These are phyloP conservation scores for Pectinophora gossypiella DNA, from an alignment of 1,140 invertebrate genomes.

Conservation along the genomic window DNA sequence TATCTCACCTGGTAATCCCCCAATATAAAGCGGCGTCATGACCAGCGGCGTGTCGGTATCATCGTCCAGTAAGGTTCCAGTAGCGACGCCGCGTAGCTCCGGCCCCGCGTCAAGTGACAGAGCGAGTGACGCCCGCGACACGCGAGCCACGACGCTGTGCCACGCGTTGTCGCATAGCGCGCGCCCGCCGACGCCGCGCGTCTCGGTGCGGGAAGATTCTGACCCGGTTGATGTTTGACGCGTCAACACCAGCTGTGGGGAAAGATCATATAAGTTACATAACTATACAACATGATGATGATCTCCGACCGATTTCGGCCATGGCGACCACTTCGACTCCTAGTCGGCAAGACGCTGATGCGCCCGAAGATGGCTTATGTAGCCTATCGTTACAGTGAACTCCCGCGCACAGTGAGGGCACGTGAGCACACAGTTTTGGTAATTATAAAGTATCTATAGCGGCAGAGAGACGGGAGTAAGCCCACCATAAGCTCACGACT, in stretches of 20 bases:
- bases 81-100: conserved; percentile 6
- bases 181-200: conserved; percentile 2
- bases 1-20: conserved; percentile 87
- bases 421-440: no score
- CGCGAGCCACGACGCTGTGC: conserved; percentile 87
- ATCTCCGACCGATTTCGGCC: no score
- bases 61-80: conserved; percentile 10
- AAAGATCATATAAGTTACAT: no score
- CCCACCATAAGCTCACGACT: no score
- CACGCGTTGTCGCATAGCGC: conserved; percentile 87
- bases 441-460: no score
- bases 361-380: no score
- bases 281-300: no score
- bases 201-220: conserved; percentile 4
- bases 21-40: conserved; percentile 83
- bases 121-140: conserved; percentile 81
- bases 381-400: no score
- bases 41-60: conserved; percentile 34
- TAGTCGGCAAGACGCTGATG: no score
- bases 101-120: conserved; percentile 80
- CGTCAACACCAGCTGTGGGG: conserved; percentile 36
- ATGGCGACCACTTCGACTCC: no score
- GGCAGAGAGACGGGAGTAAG: no score
- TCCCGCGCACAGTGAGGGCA: no score
- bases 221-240: conserved; percentile 7